A percentile compares a stretch with the other conserved stretches of the same genome.
Conservation (phyloP, 2,797 vertebrate species). For the Glyptemys insculpta region DNA sequence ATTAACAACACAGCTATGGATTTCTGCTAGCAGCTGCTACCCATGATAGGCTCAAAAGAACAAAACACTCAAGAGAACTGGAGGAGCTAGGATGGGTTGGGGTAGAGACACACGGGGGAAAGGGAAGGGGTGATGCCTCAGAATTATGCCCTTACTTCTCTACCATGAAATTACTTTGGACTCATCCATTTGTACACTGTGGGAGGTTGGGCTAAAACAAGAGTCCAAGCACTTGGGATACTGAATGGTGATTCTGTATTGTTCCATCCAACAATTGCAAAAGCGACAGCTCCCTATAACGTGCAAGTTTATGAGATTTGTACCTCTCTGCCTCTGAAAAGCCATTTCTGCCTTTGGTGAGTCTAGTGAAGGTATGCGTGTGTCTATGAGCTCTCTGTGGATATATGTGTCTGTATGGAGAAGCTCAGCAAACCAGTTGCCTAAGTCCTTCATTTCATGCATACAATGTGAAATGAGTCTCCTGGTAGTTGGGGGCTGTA, state of each 20-base stretch:
- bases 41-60: background rate
- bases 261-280: background rate
- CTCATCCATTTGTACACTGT: background rate
- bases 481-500: constrained; percentile 52
- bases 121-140: background rate
- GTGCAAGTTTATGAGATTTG: background rate
- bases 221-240: background rate
- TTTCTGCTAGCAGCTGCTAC: constrained; percentile 15
- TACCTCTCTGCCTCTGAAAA: background rate
- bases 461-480: constrained; percentile 53
- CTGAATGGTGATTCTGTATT: background rate
- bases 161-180: background rate
- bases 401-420: constrained; percentile 5
- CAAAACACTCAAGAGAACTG: constrained; percentile 2
- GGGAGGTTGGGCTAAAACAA: background rate
- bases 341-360: background rate
- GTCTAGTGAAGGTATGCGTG: background rate
- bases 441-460: constrained; percentile 55
- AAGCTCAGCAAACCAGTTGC: constrained; percentile 11
- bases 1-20: constrained; percentile 19
- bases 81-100: background rate
- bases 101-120: background rate
- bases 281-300: background rate
- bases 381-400: background rate
- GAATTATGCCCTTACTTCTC: background rate